Base-by-base conservation (phyloP, 2,888 invertebrate genomes). In the Synanthedon vespiformis region DNA sequence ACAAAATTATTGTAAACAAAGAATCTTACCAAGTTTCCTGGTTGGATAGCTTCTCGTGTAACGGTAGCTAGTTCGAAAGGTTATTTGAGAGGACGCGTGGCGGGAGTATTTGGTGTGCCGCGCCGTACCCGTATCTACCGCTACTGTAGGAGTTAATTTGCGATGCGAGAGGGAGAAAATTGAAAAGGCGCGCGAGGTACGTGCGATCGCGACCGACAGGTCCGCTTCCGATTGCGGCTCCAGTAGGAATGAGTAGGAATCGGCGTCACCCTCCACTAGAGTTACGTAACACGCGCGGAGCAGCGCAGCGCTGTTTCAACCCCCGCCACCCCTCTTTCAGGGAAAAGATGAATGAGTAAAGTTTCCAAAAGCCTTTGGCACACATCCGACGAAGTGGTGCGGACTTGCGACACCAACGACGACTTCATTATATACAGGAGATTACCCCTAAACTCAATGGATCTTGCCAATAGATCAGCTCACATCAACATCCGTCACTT, bases 271-370 rank as follows among this genome's bases (percentile, higher is more conserved):
- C 70, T 65, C 66, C 64, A 56, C 65, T 59, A 62, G 65, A 62
- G 72, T 84, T 85, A 85, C 64, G 72, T 84, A 84, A 83, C 76
- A 59, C 70, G 68, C 72, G 69, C 77, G 70, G 63, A 59, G 65
- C 65, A 66, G 68, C 74, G 79, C 80, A 80, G 78, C 80, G 80
- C 80, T 75, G 59, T 34, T 67, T 65, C 63, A 59, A 18, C 54
- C 60, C 80, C 81, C 82, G 77, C 58, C 80, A 56, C 82, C 80
- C 80, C 82, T 69, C 77, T 72, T 78, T 82, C 77, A 74, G 77
- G 80, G 80, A 82, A 86, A 85, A 83, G 84, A 86, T 85, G 85
- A 86, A 85, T 86, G 85, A 80, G 80, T 63, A 79, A 86, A 85
- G 77, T 86, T 86, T 82, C 78, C 79, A 77, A 78, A 34, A 34